phyloP scores from a whole-genome alignment of 2,113 vertebrate genomes.

The Cryptotis parvus region DNA sequence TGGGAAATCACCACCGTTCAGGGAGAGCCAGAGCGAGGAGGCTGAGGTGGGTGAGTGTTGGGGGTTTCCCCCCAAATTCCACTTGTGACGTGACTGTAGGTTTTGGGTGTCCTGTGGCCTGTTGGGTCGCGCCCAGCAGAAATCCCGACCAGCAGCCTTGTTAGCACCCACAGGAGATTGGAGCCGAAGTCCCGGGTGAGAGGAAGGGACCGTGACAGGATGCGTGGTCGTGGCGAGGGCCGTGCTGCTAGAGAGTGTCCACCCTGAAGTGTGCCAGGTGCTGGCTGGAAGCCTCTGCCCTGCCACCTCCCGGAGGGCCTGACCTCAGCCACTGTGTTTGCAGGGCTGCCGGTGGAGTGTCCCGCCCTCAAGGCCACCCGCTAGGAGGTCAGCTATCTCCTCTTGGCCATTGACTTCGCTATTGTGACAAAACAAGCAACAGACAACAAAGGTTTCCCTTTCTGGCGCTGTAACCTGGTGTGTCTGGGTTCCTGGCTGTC shows the following conservation, averaged over 20 bases:
- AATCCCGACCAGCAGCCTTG: slow-evolving; percentile 4
- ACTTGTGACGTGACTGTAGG: slow-evolving; percentile 1
- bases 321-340: not conserved
- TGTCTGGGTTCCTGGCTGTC: not conserved
- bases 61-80: not conserved
- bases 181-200: not conserved
- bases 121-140: not conserved
- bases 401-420: not conserved
- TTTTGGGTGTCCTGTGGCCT: not conserved
- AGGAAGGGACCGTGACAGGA: not conserved
- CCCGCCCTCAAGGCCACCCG: too few species aligned
- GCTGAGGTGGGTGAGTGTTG: not conserved
- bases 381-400: not conserved
- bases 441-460: not conserved
- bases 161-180: not conserved
- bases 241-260: not conserved
- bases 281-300: not conserved
- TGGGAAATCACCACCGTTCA: not conserved
- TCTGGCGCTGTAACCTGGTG: not conserved
- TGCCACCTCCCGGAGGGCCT: not conserved
- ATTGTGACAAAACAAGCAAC: too few species aligned
- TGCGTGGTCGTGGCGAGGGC: not conserved
- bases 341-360: too few species aligned
- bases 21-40: not conserved
- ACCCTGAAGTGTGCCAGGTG: not conserved